Evolutionary conservation across 2,888 invertebrate species (phyloP).

Genomic region (Rhagophthalmus giganteus): DNA sequence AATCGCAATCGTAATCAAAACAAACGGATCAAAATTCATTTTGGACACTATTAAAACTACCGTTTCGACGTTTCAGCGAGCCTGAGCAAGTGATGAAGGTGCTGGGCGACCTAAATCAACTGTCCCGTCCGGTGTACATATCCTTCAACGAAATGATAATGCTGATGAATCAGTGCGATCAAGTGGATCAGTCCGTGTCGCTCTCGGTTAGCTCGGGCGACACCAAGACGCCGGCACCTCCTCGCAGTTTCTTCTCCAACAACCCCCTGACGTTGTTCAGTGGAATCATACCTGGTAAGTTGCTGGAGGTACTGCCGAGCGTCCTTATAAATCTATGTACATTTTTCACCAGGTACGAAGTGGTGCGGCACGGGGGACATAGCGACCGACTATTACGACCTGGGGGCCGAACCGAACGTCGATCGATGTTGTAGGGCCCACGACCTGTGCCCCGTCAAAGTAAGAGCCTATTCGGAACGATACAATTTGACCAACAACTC

Average conservation of each 20-base stretch:
- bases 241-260: slow-evolving; percentile 58
- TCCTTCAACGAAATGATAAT: slow-evolving; percentile 75
- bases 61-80: slow-evolving; percentile 63
- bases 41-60: too few relatives aligned
- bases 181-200: slow-evolving; percentile 58
- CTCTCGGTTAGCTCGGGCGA: background rate
- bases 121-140: slow-evolving; percentile 67
- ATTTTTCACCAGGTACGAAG: slow-evolving; percentile 91
- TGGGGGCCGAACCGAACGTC: slow-evolving; percentile 72
- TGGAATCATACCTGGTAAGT: slow-evolving; percentile 79
- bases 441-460: slow-evolving; percentile 86
- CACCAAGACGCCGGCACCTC: slow-evolving; percentile 8
- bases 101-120: slow-evolving; percentile 64
- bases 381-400: slow-evolving; percentile 79
- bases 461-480: slow-evolving; percentile 67
- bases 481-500: slow-evolving; percentile 85
- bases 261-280: slow-evolving; percentile 73
- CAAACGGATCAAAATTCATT: too few relatives aligned
- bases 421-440: slow-evolving; percentile 89
- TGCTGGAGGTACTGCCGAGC: background rate
- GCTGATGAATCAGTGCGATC: slow-evolving; percentile 79
- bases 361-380: slow-evolving; percentile 93
- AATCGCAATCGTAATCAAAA: too few relatives aligned
- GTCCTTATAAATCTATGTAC: too few relatives aligned
- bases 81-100: slow-evolving; percentile 69